Base-by-base conservation (phyloP, 2,888 invertebrate genomes). In the Epinotia bilunana region DNA sequence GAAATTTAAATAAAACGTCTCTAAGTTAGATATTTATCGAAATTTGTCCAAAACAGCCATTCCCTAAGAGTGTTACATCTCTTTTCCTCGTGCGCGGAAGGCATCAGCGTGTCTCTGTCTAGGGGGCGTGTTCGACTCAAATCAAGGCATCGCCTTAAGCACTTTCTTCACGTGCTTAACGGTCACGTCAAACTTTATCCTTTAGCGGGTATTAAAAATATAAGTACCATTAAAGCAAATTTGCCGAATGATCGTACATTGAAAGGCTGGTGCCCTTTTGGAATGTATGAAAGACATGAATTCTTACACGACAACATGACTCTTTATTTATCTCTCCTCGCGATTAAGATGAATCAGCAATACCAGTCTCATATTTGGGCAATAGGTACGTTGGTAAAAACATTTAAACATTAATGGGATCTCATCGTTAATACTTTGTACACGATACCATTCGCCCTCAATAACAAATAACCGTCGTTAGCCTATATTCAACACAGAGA, bases 201-300 rank as follows among this genome's bases (percentile, higher is more conserved):
- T 33, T 33, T 53, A 5, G 7, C 28, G n/a, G 12, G 62, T 9
- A 33, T 46, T 0, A 18, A 20, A 67, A 33, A 49, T n/a, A 33
- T 49, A 49, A 49, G 71, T 60, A 53, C 55, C n/a, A n/a, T 16
- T 43, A 58, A 33, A 46, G 33, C 12, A 46, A 13, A 20, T 55
- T 67, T 39, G 20, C 60, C 23, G 49, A 61, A 67, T 72, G 71
- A 67, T 46, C 75, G 53, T 75, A 75, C 75, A 72, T 75, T 46
- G 33, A 75, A 72, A 72, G 61, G 75, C 67, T 61, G 61, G 64
- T 55, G 71, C 75, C 71, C 75, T 75, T 67, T 62, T 64, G 33
- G 64, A 64, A 70, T 70, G 58, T 70, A 20, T 33, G 57, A 23
- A 69, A 65, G 49, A 60, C 69, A 61, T 43, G 23, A 28, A n/a